phyloP scores from a whole-genome alignment of 2,797 vertebrate genomes.

The Etheostoma nigrum region DNA sequence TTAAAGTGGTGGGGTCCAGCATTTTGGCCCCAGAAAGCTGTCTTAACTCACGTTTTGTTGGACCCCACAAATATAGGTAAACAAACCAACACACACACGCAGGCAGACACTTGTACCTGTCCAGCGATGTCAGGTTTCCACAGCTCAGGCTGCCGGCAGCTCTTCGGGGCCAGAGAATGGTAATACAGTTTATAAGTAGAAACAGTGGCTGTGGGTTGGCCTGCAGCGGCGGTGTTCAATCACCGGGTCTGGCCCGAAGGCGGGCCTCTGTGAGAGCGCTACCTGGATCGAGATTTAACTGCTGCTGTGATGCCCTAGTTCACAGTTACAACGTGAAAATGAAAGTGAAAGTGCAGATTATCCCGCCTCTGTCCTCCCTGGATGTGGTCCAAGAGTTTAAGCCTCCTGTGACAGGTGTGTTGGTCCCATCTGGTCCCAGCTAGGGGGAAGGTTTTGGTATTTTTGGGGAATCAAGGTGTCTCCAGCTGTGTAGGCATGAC shows the following conservation, averaged over 20 bases:
- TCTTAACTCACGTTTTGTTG: no score
- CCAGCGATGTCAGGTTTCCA: slow-evolving; percentile 36
- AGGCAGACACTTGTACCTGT: slow-evolving; percentile 10
- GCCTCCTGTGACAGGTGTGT: no score
- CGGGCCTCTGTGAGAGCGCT: neutral
- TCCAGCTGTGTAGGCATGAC: no score
- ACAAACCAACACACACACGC: slow-evolving; percentile 1
- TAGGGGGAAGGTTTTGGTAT: no score
- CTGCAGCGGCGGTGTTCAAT: slow-evolving; percentile 23
- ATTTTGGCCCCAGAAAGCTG: no score
- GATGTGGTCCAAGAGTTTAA: no score
- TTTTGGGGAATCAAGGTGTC: no score
- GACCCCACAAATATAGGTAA: no score
- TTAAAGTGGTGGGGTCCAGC: no score
- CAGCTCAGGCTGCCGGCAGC: slow-evolving; percentile 49
- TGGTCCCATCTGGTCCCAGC: no score
- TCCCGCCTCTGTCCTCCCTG: no score
- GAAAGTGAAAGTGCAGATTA: neutral
- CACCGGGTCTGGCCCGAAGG: neutral
- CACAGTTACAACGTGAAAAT: neutral
- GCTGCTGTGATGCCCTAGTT: neutral
- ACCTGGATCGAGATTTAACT: neutral
- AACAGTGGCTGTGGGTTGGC: slow-evolving; percentile 6
- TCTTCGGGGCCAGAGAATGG: slow-evolving; percentile 21
- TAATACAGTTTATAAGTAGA: slow-evolving; percentile 53